Evolutionary conservation across 2,797 vertebrate genomes (phyloP).

Genomic region (Microchirus variegatus): DNA sequence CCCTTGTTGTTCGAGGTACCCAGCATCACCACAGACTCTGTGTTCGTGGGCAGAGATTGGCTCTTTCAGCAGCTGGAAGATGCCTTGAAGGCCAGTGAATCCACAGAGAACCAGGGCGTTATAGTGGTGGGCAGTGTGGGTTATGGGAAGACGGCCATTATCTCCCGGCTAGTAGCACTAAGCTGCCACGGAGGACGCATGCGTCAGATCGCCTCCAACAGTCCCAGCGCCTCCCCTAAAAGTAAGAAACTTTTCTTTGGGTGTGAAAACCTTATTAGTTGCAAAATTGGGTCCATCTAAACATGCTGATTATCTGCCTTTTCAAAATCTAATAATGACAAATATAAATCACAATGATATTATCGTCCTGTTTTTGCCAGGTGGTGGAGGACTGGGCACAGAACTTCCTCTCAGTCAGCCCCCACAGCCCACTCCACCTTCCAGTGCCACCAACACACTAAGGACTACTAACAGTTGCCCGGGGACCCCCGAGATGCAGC

Average conservation of each 20-base stretch:
- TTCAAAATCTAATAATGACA: background rate
- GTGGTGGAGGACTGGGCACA: constrained; percentile 72
- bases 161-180: constrained; percentile 95
- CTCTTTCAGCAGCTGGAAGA: constrained; percentile 92
- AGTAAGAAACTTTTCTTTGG: constrained; percentile 74
- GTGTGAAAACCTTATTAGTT: background rate
- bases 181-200: constrained; percentile 98
- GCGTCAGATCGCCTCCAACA: constrained; percentile 97
- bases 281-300: too few species aligned
- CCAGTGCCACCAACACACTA: constrained; percentile 73
- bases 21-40: constrained; percentile 97
- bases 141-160: constrained; percentile 94
- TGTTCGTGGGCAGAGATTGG: constrained; percentile 97
- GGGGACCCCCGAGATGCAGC: constrained; percentile 83
- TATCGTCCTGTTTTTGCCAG: constrained; percentile 62
- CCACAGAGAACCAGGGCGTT: constrained; percentile 83
- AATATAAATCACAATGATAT: background rate
- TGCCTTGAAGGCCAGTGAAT: constrained; percentile 80
- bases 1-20: constrained; percentile 97
- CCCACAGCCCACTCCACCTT: constrained; percentile 78
- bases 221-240: constrained; percentile 88
- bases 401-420: constrained; percentile 91
- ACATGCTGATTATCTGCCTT: too few species aligned
- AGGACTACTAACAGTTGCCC: constrained; percentile 75
- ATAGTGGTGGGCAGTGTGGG: constrained; percentile 92